Conservation (phyloP, 2,888 invertebrate genomes). For the Ramazzottius varieornatus region DNA sequence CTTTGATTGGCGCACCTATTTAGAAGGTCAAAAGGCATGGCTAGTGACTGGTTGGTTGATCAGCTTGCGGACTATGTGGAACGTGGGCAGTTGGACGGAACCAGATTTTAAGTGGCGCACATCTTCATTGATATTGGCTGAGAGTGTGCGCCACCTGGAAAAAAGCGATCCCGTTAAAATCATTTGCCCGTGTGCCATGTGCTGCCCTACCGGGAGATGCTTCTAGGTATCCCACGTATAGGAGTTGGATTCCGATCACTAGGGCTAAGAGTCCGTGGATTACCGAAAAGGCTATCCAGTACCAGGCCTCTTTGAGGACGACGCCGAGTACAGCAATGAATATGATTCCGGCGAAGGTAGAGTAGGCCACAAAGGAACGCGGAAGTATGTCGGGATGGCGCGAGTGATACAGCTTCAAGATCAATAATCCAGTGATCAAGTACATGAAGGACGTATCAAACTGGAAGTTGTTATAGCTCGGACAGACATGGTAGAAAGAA, state of each 20-base stretch:
- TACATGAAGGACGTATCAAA: conserved; percentile 78
- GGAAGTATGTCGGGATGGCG: conserved; percentile 67
- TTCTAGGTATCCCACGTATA: neutral
- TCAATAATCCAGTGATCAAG: conserved; percentile 53
- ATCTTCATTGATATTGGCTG: too few species aligned
- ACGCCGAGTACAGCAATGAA: conserved; percentile 50
- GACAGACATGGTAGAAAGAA: conserved; percentile 65
- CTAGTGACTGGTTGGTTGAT: too few species aligned
- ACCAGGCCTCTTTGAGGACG: conserved; percentile 30
- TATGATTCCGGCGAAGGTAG: conserved; percentile 38
- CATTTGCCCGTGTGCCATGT: too few species aligned
- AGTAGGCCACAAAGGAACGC: conserved; percentile 27
- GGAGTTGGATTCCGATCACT: neutral
- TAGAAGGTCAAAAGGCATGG: too few species aligned
- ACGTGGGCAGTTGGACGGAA: too few species aligned
- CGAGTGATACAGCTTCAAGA: conserved; percentile 61
- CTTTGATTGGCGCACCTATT: too few species aligned
- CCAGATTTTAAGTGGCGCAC: too few species aligned
- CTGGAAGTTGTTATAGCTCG: conserved; percentile 63
- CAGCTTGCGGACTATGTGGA: too few species aligned
- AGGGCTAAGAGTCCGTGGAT: neutral
- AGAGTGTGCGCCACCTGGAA: too few species aligned
- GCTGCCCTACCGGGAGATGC: too few species aligned
- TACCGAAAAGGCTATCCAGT: conserved; percentile 2
- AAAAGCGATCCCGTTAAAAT: too few species aligned